Conservation (phyloP, 2,113 vertebrate genomes). For the Octodon degus region DNA sequence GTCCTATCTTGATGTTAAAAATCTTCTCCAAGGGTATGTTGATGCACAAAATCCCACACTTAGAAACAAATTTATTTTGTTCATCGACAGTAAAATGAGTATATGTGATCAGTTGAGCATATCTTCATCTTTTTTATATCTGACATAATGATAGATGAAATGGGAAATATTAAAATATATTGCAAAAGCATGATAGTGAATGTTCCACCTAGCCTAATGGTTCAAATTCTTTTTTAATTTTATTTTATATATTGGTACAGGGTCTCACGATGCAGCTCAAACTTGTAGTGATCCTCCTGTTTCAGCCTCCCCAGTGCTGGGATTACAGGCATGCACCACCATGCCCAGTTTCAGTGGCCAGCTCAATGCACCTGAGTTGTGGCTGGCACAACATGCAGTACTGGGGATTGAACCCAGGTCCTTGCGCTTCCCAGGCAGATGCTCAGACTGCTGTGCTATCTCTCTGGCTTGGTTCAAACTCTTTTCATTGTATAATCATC, state of each 20-base stretch:
- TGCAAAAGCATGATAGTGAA: not conserved
- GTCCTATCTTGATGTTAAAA: not conserved
- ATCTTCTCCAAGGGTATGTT: not conserved
- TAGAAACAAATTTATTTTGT: not conserved
- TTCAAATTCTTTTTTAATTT: not conserved
- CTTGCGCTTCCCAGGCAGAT: no score
- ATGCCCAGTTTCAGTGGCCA: no score
- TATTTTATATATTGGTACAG: no score
- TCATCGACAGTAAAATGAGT: not conserved
- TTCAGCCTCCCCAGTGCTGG: no score
- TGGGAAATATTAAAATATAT: not conserved
- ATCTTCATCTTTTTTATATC: not conserved
- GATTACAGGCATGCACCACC: no score
- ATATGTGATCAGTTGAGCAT: not conserved
- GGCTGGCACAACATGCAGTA: no score
- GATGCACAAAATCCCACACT: not conserved
- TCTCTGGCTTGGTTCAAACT: not conserved
- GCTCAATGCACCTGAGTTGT: no score
- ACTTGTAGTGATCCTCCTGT: no score
- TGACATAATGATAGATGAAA: not conserved
- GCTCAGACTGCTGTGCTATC: no score
- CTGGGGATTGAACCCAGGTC: no score
- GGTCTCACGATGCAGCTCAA: no score
- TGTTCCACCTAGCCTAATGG: not conserved
- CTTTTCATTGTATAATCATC: not conserved